Evolutionary conservation across 64 coral and sea anemone species (phyloP), one percentile per base, ranked within the genome.

Genomic region (Exaiptasia diaphana): DNA sequence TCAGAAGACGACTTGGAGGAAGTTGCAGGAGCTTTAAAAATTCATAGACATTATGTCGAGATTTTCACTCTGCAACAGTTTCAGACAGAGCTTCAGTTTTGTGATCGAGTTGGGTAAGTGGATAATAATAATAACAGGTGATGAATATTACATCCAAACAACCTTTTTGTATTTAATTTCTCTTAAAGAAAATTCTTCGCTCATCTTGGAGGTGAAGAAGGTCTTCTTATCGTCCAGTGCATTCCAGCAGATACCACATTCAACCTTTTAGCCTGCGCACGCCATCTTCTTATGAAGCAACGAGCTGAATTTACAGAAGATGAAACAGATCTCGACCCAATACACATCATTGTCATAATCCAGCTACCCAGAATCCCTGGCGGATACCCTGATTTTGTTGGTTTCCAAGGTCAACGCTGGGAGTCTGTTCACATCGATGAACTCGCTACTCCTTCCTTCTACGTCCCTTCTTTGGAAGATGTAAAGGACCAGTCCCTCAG

Each of bases 391-490:
- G 57, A 80, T 22, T 96, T 96, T 67, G 75, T 96, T 57, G 74
- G 80, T 3, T 88, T 89, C 54, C 92, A 96, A 57, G 81, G 92
- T 56, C 85, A 85, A 74, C 45, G 38, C 7, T 96, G 92, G 92
- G 28, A 67, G 39, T 96, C 86, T 4, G 68, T 75, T 53, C 86
- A 96, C 68, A 96, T 96, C 45, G 92, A 96, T 56, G 92, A 96
- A 35, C 68, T 96, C 26, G 78, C 53, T 14, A 71, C 80, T 4
- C 68, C 80, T 17, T 62, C 38, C 39, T 73, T 53, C 9, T 73
- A 96, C 31, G 46, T 96, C 11, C 92, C 92, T 8, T 67, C 56
- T 6, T 45, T 89, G 36, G 80, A 89, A 29, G 49, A 58, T 9
- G 41, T 96, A 12, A 55, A 54, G 1, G 85, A 80, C 45, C 86